phyloP scores from a whole-genome alignment of 1,140 invertebrate species.

The Caenorhabditis brenneri region DNA sequence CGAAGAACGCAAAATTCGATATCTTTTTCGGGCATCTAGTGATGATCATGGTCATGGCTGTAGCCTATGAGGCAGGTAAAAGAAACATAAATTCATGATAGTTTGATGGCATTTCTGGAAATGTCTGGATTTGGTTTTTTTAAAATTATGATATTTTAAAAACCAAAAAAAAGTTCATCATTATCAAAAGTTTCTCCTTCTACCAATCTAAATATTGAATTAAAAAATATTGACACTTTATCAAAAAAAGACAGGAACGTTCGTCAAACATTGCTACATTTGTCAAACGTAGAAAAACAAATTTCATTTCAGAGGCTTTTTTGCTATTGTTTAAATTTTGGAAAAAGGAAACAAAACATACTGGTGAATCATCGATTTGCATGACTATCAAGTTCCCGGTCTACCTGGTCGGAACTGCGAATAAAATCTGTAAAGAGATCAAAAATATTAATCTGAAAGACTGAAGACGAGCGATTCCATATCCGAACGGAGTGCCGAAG shows the following conservation, averaged over 20 bases:
- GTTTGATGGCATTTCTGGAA: neutral
- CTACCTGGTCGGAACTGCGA: neutral
- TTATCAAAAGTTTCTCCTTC: too few species aligned
- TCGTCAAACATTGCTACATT: neutral
- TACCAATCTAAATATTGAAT: too few species aligned
- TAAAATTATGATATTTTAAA: too few species aligned
- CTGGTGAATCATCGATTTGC: neutral
- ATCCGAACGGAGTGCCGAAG: slow-evolving; percentile 1
- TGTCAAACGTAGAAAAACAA: too few species aligned
- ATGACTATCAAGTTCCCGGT: neutral
- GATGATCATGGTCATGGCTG: neutral
- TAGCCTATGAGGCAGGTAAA: neutral
- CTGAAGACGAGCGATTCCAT: too few species aligned
- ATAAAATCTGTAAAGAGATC: neutral
- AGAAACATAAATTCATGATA: neutral
- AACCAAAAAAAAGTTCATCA: too few species aligned
- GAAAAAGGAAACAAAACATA: slow-evolving; percentile 1
- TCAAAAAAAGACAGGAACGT: neutral
- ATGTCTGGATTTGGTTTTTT: too few species aligned
- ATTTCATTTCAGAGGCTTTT: too few species aligned
- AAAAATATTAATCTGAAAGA: too few species aligned
- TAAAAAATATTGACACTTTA: too few species aligned
- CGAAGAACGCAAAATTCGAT: neutral
- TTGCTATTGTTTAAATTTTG: neutral
- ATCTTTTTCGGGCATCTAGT: neutral